phyloP scores from a whole-genome alignment of 1,140 invertebrate genomes.

The Psix sp. region DNA sequence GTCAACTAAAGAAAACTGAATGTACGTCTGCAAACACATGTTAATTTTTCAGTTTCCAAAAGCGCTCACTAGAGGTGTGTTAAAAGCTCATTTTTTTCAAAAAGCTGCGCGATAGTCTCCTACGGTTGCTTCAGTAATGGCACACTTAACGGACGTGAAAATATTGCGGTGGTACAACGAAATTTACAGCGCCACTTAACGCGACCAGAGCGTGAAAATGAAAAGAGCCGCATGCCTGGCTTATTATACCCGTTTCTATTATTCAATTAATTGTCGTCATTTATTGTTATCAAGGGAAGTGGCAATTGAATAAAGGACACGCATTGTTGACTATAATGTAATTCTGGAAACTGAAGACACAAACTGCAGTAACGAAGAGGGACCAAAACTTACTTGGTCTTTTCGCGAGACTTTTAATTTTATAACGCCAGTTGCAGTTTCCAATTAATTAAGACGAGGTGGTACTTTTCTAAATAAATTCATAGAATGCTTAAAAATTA shows the following conservation, averaged over 20 bases:
- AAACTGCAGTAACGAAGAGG: conserved; percentile 52
- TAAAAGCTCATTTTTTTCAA: conserved; percentile 56
- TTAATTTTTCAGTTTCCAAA: conserved; percentile 53
- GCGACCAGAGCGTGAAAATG: conserved; percentile 55
- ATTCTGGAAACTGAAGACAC: conserved; percentile 41
- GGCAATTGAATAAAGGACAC: conserved; percentile 64
- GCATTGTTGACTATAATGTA: conserved; percentile 65
- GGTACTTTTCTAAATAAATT: conserved; percentile 20
- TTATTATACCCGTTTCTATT: conserved; percentile 70
- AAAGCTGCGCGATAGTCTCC: conserved; percentile 47
- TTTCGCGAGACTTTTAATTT: conserved; percentile 60
- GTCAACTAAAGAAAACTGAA: conserved; percentile 41
- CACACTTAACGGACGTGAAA: conserved; percentile 63
- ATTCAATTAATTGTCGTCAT: conserved; percentile 71
- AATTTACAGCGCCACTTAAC: conserved; percentile 61
- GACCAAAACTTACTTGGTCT: conserved; percentile 21
- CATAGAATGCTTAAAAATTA: conserved; percentile 15
- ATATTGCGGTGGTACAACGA: conserved; percentile 62
- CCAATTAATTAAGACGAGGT: conserved; percentile 64
- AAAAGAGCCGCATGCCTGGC: conserved; percentile 54
- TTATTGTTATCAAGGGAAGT: conserved; percentile 65
- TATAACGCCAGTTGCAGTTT: conserved; percentile 44
- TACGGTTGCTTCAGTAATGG: conserved; percentile 54
- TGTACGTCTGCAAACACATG: conserved; percentile 21
- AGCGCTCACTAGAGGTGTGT: conserved; percentile 24